Evolutionary conservation across 2,113 vertebrate genomes (phyloP), one percentile per base, ranked within the genome.

Genomic region (Chinchilla lanigera): DNA sequence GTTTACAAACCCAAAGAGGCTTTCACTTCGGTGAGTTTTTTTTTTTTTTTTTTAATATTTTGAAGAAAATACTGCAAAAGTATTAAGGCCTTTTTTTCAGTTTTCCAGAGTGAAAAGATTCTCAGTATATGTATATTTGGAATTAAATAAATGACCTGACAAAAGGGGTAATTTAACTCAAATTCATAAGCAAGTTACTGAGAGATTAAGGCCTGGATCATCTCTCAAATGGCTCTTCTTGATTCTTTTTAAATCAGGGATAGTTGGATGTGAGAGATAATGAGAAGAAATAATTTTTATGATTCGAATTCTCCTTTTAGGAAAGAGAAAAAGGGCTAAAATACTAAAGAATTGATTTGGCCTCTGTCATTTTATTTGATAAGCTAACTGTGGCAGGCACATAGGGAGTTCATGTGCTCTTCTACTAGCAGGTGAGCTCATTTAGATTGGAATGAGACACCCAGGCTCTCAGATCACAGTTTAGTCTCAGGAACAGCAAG

Each of bases 111-210:
- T 78, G 85, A 73, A 65, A 73, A 90, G 22, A 10, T 85, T 69
- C 17, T 47, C 50, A 50, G 83, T 60, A 26, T 41, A 11, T 24
- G 1, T 44, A 41, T 52, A 9, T 67, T 61, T 52, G 6, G 24
- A 71, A 71, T 89, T 61, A 85, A 56, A 81, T 90, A 93, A 89
- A 65, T 80, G 47, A 89, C 60, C 33, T 86, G 65, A 35, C 50
- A 78, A 44, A 86, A 94, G 19, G 50, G 67, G 6, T 93, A 85
- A 73, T 81, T 93, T 71, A 84, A 81, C 10, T 95, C 33, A 61
- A 17, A 54, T 60, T 82, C 63, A 69, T 38, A 92, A 86, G 67
- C 28, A 94, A 28, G 6, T 80, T 78, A 41, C 2, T 96, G 52
- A 50, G 30, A 83, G 14, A 63, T 33, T n/a, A 94, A 85, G 20